Base-by-base conservation (phyloP, 2,888 invertebrate genomes). In the Cosmia pyralina region DNA sequence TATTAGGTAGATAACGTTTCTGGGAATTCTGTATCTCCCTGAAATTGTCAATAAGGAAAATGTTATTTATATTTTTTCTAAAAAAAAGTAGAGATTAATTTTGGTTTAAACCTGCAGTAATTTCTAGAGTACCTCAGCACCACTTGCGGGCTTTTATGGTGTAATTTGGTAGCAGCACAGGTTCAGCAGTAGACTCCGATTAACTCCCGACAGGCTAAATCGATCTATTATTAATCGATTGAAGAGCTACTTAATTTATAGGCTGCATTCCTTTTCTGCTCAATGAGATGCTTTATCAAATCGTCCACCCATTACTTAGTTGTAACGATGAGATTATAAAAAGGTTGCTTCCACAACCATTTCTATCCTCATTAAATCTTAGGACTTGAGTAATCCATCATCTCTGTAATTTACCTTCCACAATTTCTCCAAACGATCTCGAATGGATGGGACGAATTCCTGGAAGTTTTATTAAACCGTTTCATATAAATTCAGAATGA, bases 31-130 rank as follows among this genome's bases (percentile, higher is more conserved):
- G 34, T 50, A 73, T 80, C 48, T 55, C 19, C 19, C 34, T 44
- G 34, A 4, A 55, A 52, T 62, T 6, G 22, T 28, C 53, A 79
- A 75, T 57, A 73, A 62, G 74, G 75, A 73, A 80, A 79, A 55
- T 41, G 2, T 6, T 38, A 41, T 41, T 8, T 41, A 41, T 41
- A 7, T 41, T 41, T 41, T 7, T 41, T 41, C 8, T 1, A 41
- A 41, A 41, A 41, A 41, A 38, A 4, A 4, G 38, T 38, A 38
- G 38, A 38, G 38, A 38, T 38, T 38, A 38, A 46, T 7, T 53
- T 52, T 59, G 4, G 11, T 41, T n/a, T 38, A 15, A 72, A 34
- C n/a, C 2, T 11, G 10, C 19, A 6, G 15, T 52, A 2, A 19
- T 44, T 34, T 48, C 6, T 17, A 52, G 22, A 38, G 17, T n/a